phyloP scores from a whole-genome alignment of 2,113 vertebrate genomes.

The Seriola quinqueradiata region DNA sequence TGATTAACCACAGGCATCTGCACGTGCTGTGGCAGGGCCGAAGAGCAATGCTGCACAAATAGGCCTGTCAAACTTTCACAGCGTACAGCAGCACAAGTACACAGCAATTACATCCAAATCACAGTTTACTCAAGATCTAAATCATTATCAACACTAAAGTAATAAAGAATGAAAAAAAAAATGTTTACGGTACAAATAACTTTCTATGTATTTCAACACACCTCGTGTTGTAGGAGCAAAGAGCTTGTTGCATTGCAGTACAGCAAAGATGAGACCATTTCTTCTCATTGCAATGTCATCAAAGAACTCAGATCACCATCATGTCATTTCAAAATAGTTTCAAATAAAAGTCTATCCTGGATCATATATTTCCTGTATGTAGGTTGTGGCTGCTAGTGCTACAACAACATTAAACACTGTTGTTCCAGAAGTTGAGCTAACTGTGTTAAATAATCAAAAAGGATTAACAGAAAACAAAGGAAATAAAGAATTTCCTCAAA shows the following conservation, averaged over 20 bases:
- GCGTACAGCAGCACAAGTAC: slow-evolving; percentile 26
- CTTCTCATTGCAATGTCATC: background rate
- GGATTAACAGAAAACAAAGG: background rate
- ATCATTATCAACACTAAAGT: background rate
- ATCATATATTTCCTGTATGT: background rate
- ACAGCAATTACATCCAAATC: slow-evolving; percentile 24
- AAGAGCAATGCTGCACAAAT: slow-evolving; percentile 47
- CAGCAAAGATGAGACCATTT: background rate
- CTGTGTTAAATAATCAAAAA: background rate
- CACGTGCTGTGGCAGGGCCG: slow-evolving; percentile 27
- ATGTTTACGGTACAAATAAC: background rate
- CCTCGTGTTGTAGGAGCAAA: background rate
- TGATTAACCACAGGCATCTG: slow-evolving; percentile 68
- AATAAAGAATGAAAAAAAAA: background rate
- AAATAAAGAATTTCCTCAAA: background rate
- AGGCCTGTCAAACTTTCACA: slow-evolving; percentile 29
- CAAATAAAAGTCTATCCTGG: background rate
- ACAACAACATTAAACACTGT: background rate
- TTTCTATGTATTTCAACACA: background rate
- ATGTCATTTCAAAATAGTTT: background rate
- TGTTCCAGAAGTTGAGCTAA: background rate
- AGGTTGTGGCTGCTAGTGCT: background rate
- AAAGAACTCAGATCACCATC: background rate
- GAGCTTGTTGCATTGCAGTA: background rate
- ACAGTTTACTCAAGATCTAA: background rate